A percentile compares a stretch with the other conserved stretches of the same genome.
phyloP scores from a whole-genome alignment of 1,140 invertebrate genomes.

The Parapsyche elsis region DNA sequence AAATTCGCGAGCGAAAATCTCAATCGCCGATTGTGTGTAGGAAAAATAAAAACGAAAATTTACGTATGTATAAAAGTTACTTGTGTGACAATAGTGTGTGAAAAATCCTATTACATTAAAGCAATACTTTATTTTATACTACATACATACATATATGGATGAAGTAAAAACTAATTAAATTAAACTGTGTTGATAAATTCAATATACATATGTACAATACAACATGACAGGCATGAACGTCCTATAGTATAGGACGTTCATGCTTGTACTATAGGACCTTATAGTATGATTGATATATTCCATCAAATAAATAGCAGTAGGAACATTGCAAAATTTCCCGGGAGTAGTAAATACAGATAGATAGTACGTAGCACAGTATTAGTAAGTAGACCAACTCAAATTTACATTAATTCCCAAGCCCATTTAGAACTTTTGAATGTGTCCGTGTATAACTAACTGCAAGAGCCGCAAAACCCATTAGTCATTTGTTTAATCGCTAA shows the following conservation, averaged over 20 bases:
- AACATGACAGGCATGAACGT: neutral
- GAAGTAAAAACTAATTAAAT: neutral
- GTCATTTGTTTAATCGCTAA: constrained; percentile 26
- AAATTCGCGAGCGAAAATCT: neutral
- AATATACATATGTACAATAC: neutral
- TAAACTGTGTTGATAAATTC: neutral
- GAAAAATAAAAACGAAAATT: neutral
- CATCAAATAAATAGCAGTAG: neutral
- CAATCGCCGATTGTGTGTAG: neutral
- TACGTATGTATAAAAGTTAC: neutral
- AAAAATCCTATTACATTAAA: neutral
- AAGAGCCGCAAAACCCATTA: constrained; percentile 12
- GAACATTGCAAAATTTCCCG: neutral
- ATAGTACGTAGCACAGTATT: no score
- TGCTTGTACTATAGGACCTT: no score
- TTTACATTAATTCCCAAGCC: constrained; percentile 4
- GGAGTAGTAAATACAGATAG: constrained; percentile 16
- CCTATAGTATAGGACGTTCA: no score
- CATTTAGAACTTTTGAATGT: constrained; percentile 10
- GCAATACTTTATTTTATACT: neutral
- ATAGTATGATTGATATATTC: neutral
- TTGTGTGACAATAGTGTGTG: neutral
- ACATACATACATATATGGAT: neutral
- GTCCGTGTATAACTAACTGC: neutral
- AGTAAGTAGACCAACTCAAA: neutral